A percentile compares a stretch with the other conserved stretches of the same genome.
phyloP scores from a whole-genome alignment of 2,797 vertebrate genomes.

The Momotus momota region DNA sequence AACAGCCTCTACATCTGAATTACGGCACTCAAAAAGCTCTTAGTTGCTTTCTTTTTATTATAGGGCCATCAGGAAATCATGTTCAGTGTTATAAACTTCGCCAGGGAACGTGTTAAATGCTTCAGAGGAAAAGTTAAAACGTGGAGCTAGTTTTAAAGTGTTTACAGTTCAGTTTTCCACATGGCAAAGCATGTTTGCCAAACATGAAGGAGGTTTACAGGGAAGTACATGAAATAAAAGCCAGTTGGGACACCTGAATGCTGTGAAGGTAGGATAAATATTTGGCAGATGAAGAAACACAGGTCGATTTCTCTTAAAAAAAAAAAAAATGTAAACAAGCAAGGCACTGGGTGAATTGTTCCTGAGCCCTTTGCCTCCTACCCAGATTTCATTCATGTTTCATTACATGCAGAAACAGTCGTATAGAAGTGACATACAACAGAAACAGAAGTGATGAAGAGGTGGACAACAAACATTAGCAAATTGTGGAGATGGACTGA shows the following conservation, averaged over 20 bases:
- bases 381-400: background rate
- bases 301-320: background rate
- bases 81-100: background rate
- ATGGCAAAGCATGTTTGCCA: background rate
- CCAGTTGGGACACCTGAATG: background rate
- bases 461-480: background rate
- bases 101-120: background rate
- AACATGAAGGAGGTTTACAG: background rate
- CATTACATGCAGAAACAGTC: background rate
- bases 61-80: background rate
- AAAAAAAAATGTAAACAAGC: background rate
- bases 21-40: background rate
- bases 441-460: background rate
- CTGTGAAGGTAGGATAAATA: background rate
- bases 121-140: background rate
- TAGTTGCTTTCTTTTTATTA: background rate
- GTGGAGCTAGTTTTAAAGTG: background rate
- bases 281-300: background rate
- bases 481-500: background rate
- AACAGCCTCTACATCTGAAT: background rate
- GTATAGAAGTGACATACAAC: background rate
- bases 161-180: background rate
- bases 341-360: background rate
- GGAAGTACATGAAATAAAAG: background rate
- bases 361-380: background rate